Conservation (phyloP, 2,888 invertebrate genomes). For the Lumbricus terrestris region DNA sequence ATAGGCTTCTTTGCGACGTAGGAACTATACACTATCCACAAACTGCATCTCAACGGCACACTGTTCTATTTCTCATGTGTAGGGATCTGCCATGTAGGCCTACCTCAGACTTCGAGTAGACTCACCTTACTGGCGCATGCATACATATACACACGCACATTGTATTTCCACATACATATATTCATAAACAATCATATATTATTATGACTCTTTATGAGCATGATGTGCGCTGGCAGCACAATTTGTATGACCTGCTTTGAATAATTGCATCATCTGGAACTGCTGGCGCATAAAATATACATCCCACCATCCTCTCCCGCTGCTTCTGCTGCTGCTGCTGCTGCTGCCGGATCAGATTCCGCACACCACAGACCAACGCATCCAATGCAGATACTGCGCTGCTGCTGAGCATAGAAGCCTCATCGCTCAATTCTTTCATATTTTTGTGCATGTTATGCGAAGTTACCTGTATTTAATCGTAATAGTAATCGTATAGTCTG, state of each 20-base stretch:
- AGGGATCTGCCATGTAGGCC: too few relatives aligned
- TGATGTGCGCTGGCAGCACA: too few relatives aligned
- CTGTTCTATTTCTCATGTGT: neutral
- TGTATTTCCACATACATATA: too few relatives aligned
- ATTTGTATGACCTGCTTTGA: neutral
- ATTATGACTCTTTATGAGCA: too few relatives aligned
- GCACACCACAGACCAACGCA: neutral
- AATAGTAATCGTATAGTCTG: too few relatives aligned
- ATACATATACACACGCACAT: too few relatives aligned
- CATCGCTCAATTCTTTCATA: neutral
- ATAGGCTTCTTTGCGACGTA: neutral
- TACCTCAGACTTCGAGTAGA: too few relatives aligned
- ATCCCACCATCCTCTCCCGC: too few relatives aligned
- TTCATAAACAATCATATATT: too few relatives aligned
- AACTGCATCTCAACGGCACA: neutral
- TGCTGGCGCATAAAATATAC: neutral
- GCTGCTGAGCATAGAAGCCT: neutral
- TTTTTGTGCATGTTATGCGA: neutral
- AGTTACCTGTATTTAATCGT: too few relatives aligned
- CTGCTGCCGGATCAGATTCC: neutral
- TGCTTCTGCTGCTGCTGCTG: neutral
- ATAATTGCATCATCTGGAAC: neutral
- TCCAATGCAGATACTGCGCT: too few relatives aligned
- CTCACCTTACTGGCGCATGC: too few relatives aligned
- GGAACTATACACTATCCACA: neutral